Conservation (phyloP, 2,113 vertebrate genomes). For the Clupea harengus region DNA sequence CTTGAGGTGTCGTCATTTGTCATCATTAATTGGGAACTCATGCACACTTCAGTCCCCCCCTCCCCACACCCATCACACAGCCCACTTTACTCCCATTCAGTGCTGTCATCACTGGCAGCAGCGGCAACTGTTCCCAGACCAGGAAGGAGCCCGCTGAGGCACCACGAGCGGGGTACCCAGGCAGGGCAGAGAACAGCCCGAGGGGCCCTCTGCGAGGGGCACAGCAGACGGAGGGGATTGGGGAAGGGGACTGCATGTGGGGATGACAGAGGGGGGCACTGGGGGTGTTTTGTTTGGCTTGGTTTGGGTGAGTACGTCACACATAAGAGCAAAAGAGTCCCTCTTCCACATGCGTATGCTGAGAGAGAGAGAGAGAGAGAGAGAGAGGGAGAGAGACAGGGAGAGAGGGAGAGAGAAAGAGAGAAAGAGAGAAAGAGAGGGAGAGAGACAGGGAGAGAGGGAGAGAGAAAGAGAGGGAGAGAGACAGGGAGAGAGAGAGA, state of each 20-base stretch:
- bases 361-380: background rate
- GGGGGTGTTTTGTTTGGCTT: background rate
- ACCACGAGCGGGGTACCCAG: background rate
- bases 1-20: conserved; percentile 34
- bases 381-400: background rate
- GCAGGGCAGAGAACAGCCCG: background rate
- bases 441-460: background rate
- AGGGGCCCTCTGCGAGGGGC: background rate
- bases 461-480: background rate
- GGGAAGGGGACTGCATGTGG: background rate
- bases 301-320: background rate
- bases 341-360: background rate
- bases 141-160: background rate
- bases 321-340: background rate
- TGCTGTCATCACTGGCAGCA: conserved; percentile 1
- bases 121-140: conserved; percentile 6
- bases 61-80: background rate
- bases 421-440: background rate
- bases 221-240: background rate
- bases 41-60: background rate
- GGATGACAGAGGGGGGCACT: background rate
- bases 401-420: background rate
- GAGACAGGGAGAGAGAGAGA: background rate
- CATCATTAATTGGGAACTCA: conserved; percentile 36
- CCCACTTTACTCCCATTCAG: background rate